Evolutionary conservation across 2,888 invertebrate species (phyloP), one percentile per base, ranked within the genome.

Genomic region (Muschampia plurimacula): DNA sequence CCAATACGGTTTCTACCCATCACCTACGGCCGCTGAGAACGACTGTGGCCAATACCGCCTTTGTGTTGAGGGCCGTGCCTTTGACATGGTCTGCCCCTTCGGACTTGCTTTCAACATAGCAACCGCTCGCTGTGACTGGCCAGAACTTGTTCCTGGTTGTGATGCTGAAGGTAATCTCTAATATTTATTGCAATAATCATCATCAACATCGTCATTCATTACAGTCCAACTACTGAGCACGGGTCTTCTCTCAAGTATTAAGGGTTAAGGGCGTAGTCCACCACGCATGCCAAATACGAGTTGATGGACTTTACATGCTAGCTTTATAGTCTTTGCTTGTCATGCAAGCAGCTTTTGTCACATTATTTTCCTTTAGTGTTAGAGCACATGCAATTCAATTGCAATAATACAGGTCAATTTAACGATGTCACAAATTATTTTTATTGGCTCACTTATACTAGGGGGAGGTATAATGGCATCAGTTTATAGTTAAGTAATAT

Each of bases 61-160:
- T 84, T 98, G 98, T 81, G 97, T 96, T 0, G 96, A 95, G 8
- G 98, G 98, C 7, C 89, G 92, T 0, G 82, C 89, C 32, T 73
- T 83, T n/a, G 86, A 89, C 39, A 96, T 97, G 84, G 94, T 96
- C 78, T 98, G 98, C 96, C 36, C 98, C 0, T 96, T 96, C 81
- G 97, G 97, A 32, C 92, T 98, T 74, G 97, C 97, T 10, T 97
- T 96, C 90, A 96, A 96, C 85, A 92, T 95, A 22, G 95, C 93
- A 2, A 95, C 90, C 8, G 96, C 96, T 77, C 95, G 96, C 57
- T 98, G 98, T 82, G 97, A 98, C 81, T 98, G 97, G 97, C 97
- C 98, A 2, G 97, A 97, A 84, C 95, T 96, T 81, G 97, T 97
- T 0, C 84, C 95, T 1, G 95, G 95, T 64, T 97, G 97, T 83